A percentile compares a stretch with the other conserved stretches of the same genome.
Conservation (phyloP, 2,113 vertebrate genomes). For the Eurypyga helias region DNA sequence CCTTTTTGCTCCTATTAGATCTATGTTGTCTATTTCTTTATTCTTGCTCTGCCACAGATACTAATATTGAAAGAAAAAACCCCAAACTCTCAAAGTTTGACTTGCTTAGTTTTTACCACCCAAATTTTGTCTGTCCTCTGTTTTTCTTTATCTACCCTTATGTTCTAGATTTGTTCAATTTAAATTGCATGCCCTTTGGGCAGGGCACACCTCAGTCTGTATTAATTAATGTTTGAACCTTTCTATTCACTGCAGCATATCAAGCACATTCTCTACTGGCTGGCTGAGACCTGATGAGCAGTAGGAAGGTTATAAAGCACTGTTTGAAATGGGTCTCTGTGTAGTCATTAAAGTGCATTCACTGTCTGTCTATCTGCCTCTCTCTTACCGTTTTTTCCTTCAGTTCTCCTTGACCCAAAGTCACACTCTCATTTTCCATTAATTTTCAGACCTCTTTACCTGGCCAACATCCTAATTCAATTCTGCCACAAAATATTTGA, state of each 20-base stretch:
- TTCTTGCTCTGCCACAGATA: not conserved
- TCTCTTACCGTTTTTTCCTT: slow-evolving; percentile 8
- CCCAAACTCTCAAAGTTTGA: too few relatives aligned
- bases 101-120: not conserved
- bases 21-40: not conserved
- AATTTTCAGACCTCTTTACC: not conserved
- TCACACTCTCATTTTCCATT: not conserved
- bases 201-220: not conserved
- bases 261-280: not conserved
- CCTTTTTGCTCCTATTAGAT: not conserved
- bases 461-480: not conserved
- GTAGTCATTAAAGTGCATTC: slow-evolving; percentile 19
- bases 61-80: not conserved
- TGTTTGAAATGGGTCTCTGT: slow-evolving; percentile 25
- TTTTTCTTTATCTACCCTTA: not conserved
- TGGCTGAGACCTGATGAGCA: slow-evolving; percentile 11
- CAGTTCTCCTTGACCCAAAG: slow-evolving; percentile 48
- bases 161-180: not conserved
- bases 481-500: not conserved
- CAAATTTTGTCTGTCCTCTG: not conserved
- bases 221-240: slow-evolving; percentile 34
- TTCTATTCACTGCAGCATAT: slow-evolving; percentile 8
- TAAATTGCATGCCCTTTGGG: not conserved
- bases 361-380: not conserved
- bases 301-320: slow-evolving; percentile 22